Base-by-base conservation (phyloP, 2,113 vertebrate species). In the Rana temporaria region DNA sequence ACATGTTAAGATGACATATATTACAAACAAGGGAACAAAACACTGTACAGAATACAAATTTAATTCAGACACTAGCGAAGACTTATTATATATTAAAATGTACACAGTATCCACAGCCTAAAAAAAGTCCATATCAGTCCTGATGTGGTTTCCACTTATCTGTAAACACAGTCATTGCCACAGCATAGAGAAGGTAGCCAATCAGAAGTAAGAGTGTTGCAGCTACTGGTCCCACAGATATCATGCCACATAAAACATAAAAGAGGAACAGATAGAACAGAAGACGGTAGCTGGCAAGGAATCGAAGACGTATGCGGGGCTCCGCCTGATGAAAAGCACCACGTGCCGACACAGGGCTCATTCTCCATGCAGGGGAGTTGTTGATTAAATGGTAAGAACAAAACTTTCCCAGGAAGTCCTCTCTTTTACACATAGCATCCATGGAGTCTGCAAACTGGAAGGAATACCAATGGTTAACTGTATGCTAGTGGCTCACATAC, bases 281-380 rank as follows among this genome's bases (percentile, higher is more conserved):
- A 0, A 93, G 96, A 78, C 93, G 89, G 91, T 97, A 99, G 90
- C 95, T 99, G 78, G 95, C 98, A 88, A 99, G 92, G 56, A 90
- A 90, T 0, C 98, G 93, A 74, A 99, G 92, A 79, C 96, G 97
- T 78, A 99, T 89, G 18, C 96, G 85, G 0, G 96, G 93, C 7
- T 86, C 87, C 12, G 53, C 85, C 17, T 73, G 78, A 0, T 71
- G 89, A 0, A 78, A 82, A 0, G 7, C 32, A 0, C 38, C 85
- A 1, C 76, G 85, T 53, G 32, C 87, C 16, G 68, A 68, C 79
- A 74, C 0, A 0, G 96, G 96, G 78, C 94, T 96, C 8, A 70
- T 84, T 62, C 82, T 90, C 69, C 74, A 78, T 0, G 15, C 0
- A 0, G 69, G 14, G 0, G 84, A 81, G 0, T 88, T 88, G 32